A percentile compares a stretch with the other conserved stretches of the same genome.
Conservation (phyloP, 2,797 vertebrate species). For the Halcyon smyrnensis region DNA sequence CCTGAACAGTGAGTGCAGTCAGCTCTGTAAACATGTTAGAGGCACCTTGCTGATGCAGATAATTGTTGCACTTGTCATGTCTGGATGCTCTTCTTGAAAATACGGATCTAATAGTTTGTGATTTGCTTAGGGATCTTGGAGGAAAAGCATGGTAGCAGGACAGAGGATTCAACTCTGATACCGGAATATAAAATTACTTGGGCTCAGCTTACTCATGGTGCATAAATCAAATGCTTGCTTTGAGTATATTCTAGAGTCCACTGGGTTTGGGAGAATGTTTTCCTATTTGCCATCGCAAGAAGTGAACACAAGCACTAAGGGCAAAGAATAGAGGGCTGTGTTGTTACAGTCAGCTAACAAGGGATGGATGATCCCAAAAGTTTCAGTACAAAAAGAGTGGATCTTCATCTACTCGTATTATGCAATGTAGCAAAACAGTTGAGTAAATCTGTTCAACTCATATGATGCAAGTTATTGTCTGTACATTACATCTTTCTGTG, state of each 20-base stretch:
- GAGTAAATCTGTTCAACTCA: not conserved
- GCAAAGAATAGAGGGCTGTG: not conserved
- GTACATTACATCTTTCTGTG: not conserved
- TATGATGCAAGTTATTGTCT: not conserved
- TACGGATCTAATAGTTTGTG: not conserved
- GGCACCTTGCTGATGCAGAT: not conserved
- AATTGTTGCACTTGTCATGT: slow-evolving; percentile 15
- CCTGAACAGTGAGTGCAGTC: slow-evolving; percentile 6
- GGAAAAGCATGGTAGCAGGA: slow-evolving; percentile 12
- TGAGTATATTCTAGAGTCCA: not conserved
- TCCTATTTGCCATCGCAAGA: not conserved
- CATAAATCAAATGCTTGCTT: not conserved
- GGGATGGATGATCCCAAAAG: not conserved
- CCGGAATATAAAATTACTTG: not conserved
- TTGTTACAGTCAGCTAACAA: not conserved
- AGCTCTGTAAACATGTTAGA: not conserved
- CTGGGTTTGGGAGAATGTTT: not conserved
- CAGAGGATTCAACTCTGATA: slow-evolving; percentile 10
- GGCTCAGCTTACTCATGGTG: not conserved
- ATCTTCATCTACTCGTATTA: not conserved
- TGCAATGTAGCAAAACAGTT: slow-evolving; percentile 39
- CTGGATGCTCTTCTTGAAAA: slow-evolving; percentile 38
- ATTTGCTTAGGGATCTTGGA: slow-evolving; percentile 6
- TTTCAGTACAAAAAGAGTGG: not conserved
- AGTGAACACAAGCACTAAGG: not conserved